phyloP scores from a whole-genome alignment of 2,797 vertebrate genomes.

The Rhinophrynus dorsalis region DNA sequence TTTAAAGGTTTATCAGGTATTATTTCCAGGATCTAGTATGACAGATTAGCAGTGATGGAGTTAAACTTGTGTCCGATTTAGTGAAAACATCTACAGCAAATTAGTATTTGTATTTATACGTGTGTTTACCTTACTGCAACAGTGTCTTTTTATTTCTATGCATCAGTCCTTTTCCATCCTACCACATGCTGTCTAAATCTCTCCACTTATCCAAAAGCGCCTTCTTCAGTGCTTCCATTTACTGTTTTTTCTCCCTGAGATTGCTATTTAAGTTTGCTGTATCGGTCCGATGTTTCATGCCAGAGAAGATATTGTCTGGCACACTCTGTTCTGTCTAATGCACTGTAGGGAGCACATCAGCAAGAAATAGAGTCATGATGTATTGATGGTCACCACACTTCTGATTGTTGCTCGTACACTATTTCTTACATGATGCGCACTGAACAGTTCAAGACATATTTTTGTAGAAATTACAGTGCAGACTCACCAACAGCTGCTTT shows the following conservation, averaged over 20 bases:
- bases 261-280: conserved; percentile 48
- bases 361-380: conserved; percentile 46
- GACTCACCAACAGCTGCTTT: conserved; percentile 6
- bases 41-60: not conserved
- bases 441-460: conserved; percentile 36
- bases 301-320: conserved; percentile 42
- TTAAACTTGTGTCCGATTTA: not conserved
- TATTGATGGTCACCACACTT: conserved; percentile 44
- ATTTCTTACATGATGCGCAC: conserved; percentile 30
- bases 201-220: conserved; percentile 45
- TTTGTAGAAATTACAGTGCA: conserved; percentile 43
- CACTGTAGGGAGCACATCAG: conserved; percentile 47
- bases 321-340: conserved; percentile 44
- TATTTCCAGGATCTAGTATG: too few relatives aligned
- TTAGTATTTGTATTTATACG: conserved; percentile 24
- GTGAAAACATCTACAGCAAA: not conserved
- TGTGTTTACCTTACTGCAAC: conserved; percentile 12
- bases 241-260: conserved; percentile 43
- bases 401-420: conserved; percentile 38
- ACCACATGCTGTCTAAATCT: conserved; percentile 51
- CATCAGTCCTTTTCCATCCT: conserved; percentile 35
- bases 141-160: conserved; percentile 21
- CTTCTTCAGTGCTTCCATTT: conserved; percentile 43
- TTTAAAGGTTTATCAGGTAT: too few relatives aligned
- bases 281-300: conserved; percentile 38